Conservation (phyloP, 2,113 vertebrate genomes). For the Nibea albiflora region DNA sequence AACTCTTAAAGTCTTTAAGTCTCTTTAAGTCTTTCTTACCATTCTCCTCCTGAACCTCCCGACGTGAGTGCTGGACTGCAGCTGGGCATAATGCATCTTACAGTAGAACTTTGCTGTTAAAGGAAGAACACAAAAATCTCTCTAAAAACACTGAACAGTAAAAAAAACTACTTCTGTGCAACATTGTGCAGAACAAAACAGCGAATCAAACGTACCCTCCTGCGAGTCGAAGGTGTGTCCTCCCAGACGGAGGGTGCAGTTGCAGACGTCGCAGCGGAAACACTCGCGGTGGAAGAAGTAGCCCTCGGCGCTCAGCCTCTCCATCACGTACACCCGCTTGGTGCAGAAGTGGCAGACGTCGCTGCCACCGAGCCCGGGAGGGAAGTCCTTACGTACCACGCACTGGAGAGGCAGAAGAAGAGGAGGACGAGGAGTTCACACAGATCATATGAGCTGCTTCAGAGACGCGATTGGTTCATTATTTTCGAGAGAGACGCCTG, state of each 20-base stretch:
- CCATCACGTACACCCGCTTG: constrained; percentile 95
- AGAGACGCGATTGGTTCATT: accelerated
- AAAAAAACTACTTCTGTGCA: background rate
- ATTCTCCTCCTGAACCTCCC: constrained; percentile 74
- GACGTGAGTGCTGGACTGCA: constrained; percentile 76
- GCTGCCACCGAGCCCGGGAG: constrained; percentile 88
- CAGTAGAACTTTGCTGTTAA: constrained; percentile 95
- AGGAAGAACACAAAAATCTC: constrained; percentile 30
- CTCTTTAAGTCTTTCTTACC: constrained; percentile 68
- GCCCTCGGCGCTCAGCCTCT: constrained; percentile 93
- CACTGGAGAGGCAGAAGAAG: constrained; percentile 78
- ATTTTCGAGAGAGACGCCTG: background rate
- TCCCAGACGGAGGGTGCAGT: constrained; percentile 89
- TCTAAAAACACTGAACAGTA: background rate
- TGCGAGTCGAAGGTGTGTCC: constrained; percentile 89
- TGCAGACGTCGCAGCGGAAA: constrained; percentile 92
- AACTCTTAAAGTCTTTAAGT: too few species aligned
- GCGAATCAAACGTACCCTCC: constrained; percentile 67
- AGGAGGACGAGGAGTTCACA: background rate
- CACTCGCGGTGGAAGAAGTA: constrained; percentile 96
- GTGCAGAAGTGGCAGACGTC: constrained; percentile 94
- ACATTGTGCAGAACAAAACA: background rate
- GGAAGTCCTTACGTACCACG: constrained; percentile 83
- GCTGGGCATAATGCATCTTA: constrained; percentile 92
- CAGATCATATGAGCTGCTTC: background rate